Evolutionary conservation across 1,140 invertebrate species (phyloP), one percentile per base, ranked within the genome.

Genomic region (Plectus sambesii): DNA sequence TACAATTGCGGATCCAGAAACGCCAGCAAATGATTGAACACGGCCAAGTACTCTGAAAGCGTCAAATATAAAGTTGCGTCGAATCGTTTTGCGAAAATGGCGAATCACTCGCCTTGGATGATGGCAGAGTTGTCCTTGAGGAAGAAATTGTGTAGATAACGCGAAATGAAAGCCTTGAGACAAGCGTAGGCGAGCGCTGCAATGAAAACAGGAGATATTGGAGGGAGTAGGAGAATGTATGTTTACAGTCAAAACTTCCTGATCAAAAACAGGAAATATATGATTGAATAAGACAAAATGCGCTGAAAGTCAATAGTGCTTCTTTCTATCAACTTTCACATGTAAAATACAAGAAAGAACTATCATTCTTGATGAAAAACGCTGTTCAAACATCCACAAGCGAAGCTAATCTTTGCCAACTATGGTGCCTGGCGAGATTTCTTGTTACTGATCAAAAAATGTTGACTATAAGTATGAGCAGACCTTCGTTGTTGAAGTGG

Each of bases 111-210:
- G 42, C 75, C 75, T 74, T 94, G 88, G 51, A 98, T 96, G 0
- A 97, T 81, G 15, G 80, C 78, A 38, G 89, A 89, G 69, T 99
- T 99, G 70, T 99, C 93, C 69, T 92, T 92, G n/a, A 96, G 72
- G 70, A 98, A 99, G 70, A 99, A 97, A 68, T 89, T 88, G 69
- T 94, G 81, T 4, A 97, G 75, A 76, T 94, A 99, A 70, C 90
- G 92, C 3, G 85, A 82, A 59, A 98, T 89, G 68, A 99, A 99
- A 1, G 82, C 80, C 25, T 84, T 83, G 2, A 98, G 74, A 71
- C 89, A 96, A 3, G 87, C 81, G 72, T 87, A 97, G 0, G 93
- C 92, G 55, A 51, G 38, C 22, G 54, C 62, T 65, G 25, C 54
- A 64, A 45, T n/a, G 19, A 48, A 56, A 49, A 36, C 6, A 9